phyloP scores from a whole-genome alignment of 2,113 vertebrate species.

The Steatornis caripensis region DNA sequence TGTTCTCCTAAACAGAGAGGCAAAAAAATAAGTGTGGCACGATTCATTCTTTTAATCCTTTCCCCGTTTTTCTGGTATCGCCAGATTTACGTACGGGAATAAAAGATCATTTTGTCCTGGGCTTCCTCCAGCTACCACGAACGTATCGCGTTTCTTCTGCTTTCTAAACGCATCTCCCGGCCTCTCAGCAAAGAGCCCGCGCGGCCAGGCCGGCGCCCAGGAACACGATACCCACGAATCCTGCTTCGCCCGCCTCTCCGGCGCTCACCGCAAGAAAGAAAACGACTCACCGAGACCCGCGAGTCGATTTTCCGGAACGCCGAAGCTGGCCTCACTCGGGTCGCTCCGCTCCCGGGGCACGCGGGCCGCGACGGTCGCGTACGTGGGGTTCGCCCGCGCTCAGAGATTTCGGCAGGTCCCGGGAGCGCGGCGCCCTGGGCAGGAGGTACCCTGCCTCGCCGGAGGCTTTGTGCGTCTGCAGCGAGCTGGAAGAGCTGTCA shows the following conservation, averaged over 20 bases:
- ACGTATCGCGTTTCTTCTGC: no score
- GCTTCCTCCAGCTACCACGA: no score
- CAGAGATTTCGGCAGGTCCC: neutral
- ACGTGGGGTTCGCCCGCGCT: no score
- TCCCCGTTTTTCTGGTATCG: neutral
- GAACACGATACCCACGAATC: no score
- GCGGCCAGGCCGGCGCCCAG: no score
- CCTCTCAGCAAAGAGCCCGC: no score
- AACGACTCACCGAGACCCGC: neutral
- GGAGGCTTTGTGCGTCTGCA: neutral
- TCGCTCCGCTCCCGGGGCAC: neutral
- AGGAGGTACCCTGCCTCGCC: neutral
- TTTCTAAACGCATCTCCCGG: no score
- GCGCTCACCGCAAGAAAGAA: no score
- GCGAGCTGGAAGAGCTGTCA: neutral
- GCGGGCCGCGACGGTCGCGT: neutral
- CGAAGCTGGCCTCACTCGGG: neutral
- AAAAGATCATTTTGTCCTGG: neutral
- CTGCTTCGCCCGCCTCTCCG: no score
- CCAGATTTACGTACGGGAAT: neutral
- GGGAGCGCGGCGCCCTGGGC: neutral
- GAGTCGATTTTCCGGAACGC: rapidly evolving
- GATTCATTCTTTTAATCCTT: no score
- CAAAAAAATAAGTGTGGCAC: no score
- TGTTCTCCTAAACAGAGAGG: no score